Evolutionary conservation across 1,140 invertebrate species (phyloP), one percentile per base, ranked within the genome.

Genomic region (Berghia stephanieae): DNA sequence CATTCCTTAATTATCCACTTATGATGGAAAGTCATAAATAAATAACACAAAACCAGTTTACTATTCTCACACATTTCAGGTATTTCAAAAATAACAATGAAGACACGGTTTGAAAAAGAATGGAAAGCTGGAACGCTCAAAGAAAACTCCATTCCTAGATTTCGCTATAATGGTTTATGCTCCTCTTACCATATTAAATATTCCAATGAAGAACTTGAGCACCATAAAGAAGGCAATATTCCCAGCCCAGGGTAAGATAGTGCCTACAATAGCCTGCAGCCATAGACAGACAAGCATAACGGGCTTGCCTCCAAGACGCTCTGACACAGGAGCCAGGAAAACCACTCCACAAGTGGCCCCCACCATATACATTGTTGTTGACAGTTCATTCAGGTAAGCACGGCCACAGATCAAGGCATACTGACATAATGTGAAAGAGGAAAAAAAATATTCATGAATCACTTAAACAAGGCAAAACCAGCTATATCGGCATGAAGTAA

Each of bases 311-410:
- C 88, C 88, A 78, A 83, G 93, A 90, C 94, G 96, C 87, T 96
- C 95, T 2, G 94, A 94, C 66, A 96, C 87, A 79, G 93, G 92
- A 13, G 95, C 94, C 85, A 96, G 94, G 49, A 94, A 89, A 42
- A 95, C 92, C 57, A 94, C 94, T 21, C 95, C 94, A 80, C 94
- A 82, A 83, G 95, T 92, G 63, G 95, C 94, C 75, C 95, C 95
- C 79, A 94, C 89, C 94, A 96, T 96, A 86, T 95, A 95, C 60
- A 95, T 85, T 0, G 94, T 92, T 1, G 85, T 79, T 0, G 85
- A 81, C 49, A 87, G 69, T 31, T 86, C 83, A 4, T 81, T 77
- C 13, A 86, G 75, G 78, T 84, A 88, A 27, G 81, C 80, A 27
- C 83, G 60, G 31, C 82, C 82, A 77, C 88, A 89, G 1, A 89